Evolutionary conservation across 2,113 vertebrate species (phyloP), one percentile per base, ranked within the genome.

Genomic region (Otis tarda): DNA sequence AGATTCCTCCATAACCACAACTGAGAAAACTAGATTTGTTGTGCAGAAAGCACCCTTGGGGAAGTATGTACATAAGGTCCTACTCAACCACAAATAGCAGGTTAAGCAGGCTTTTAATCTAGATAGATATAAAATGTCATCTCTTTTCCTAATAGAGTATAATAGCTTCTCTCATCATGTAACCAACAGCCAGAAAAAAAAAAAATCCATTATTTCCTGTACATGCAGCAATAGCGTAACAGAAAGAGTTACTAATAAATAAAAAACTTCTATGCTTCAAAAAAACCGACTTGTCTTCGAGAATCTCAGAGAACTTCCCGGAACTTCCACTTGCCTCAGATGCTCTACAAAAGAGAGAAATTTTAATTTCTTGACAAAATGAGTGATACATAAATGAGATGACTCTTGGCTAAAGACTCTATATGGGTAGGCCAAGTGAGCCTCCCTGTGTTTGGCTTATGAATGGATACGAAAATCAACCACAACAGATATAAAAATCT

Each of bases 301-400:
- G 76, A 37, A 85, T 92, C 59, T 96, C 53, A 59, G 85, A 96
- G 95, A 88, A 83, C 76, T 93, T 96, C 75, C 87, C 89, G 70
- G 93, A 96, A 90, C 41, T 90, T 96, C 17, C 64, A 69, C 75
- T 95, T 93, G 45, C 31, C 28, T 57, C 23, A 77, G 37, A 21
- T 67, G 7, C 3, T 47, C 3, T 70, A 28, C 63, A 28, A 83
- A 68, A 41, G 5, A 77, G 4, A 47, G 22, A 50, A 92, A 31
- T 7, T 35, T 56, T 61, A 39, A 52, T 57, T 85, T 85, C 31
- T 90, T 57, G 28, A 39, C 22, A 70, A 73, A 91, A 61, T 19
- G 2, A 55, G 2, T 49, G 6, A 22, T 6, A 65, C 14, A 18
- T 55, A 83, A 73, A 37, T 9, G 27, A 76, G 61, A 39, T 24